Conservation (phyloP, 2,888 invertebrate species). For the Yponomeuta malinellus region DNA sequence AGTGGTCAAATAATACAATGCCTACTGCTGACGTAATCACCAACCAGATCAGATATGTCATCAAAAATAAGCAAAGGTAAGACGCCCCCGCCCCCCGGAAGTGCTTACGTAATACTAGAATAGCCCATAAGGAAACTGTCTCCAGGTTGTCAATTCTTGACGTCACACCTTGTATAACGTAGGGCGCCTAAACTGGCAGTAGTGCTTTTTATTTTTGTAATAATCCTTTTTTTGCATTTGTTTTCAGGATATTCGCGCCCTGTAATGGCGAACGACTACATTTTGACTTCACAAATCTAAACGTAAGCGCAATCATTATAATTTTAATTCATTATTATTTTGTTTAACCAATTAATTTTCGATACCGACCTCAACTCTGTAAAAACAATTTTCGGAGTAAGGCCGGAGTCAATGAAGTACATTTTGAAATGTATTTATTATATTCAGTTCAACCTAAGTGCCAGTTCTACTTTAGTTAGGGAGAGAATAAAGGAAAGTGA, state of each 20-base stretch:
- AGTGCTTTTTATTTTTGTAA: too few relatives aligned
- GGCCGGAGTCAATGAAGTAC: not conserved
- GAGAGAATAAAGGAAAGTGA: not conserved
- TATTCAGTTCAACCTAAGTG: conserved; percentile 36
- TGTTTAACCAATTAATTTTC: not conserved
- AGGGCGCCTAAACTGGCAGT: not conserved
- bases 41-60: too few relatives aligned
- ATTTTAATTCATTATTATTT: not conserved
- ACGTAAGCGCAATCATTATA: not conserved
- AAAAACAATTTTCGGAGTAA: not conserved
- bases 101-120: too few relatives aligned
- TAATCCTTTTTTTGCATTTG: not conserved
- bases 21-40: too few relatives aligned
- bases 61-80: too few relatives aligned
- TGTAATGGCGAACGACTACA: not conserved
- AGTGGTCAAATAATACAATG: too few relatives aligned
- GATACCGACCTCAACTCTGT: not conserved
- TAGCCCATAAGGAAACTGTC: too few relatives aligned
- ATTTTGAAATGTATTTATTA: not conserved
- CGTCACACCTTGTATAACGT: too few relatives aligned
- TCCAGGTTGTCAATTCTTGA: too few relatives aligned
- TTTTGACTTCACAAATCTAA: not conserved
- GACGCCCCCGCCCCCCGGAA: too few relatives aligned
- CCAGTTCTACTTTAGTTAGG: conserved; percentile 30
- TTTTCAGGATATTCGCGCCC: not conserved